A percentile compares a stretch with the other conserved stretches of the same genome.
Evolutionary conservation across 2,113 vertebrate genomes (phyloP).

Genomic region (Leptobrachium leishanense): DNA sequence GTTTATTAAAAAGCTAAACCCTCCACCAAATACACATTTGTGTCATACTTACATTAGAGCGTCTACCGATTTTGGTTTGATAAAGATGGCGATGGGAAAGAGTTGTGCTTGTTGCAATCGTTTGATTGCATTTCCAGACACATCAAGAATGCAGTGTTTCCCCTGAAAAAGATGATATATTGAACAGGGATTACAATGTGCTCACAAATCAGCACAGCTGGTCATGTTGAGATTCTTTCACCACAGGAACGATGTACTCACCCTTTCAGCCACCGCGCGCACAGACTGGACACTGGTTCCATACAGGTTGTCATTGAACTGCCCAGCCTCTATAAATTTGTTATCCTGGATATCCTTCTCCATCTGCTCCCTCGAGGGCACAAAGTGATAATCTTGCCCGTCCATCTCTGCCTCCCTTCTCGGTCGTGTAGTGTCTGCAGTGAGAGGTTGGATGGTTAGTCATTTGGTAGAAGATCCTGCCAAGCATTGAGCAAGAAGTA

Average conservation of each 20-base stretch:
- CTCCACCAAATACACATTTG: too few relatives aligned
- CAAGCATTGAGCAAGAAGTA: background rate
- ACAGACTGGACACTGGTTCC: conserved; percentile 97
- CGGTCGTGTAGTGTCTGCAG: conserved; percentile 89
- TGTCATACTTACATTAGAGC: conserved; percentile 88
- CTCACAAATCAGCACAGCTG: background rate
- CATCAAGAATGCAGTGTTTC: conserved; percentile 97
- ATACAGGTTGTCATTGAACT: conserved; percentile 97
- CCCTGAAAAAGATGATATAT: conserved; percentile 66
- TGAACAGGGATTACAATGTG: background rate
- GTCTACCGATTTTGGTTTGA: conserved; percentile 98
- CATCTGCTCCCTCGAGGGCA: conserved; percentile 92
- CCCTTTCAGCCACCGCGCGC: conserved; percentile 92
- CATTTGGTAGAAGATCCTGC: background rate
- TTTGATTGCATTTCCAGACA: conserved; percentile 98
- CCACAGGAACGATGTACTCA: conserved; percentile 57
- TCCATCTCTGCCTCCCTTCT: conserved; percentile 93
- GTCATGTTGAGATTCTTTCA: background rate
- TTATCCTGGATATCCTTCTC: conserved; percentile 99
- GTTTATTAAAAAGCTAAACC: too few relatives aligned
- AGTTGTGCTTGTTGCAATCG: conserved; percentile 98
- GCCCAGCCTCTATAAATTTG: conserved; percentile 97
- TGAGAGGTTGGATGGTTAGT: background rate
- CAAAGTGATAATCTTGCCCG: conserved; percentile 96
- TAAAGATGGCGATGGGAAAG: conserved; percentile 96